Evolutionary conservation across 2,888 invertebrate species (phyloP), one percentile per base, ranked within the genome.

Genomic region (Nebria salina): DNA sequence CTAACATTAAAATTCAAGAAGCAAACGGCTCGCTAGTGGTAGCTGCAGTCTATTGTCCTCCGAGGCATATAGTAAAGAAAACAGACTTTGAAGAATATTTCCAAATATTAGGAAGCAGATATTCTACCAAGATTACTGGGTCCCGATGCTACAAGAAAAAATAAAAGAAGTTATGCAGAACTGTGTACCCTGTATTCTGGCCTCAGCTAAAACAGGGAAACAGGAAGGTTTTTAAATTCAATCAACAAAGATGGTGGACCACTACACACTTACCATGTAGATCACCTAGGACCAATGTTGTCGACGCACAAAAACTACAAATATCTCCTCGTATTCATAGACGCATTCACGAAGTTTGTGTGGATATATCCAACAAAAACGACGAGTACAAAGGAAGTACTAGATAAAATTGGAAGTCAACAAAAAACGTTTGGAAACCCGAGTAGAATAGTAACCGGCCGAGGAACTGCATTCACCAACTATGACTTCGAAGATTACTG

Each of bases 241-340:
- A 83, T 87, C 6, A 82, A 83, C 1, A 87, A 87, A 82, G 86
- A 85, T 11, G 84, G 84, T 8, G 41, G 54, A 1, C 87, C 86
- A 9, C 80, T 87, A 8, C 75, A 85, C 25, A 86, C 86, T 0
- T 85, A 85, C 64, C 87, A 87, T 78, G 77, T 86, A 5, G 87
- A 87, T 81, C 85, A 87, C 82, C 75, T 87, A 25, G 86, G 87
- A 34, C 87, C 87, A 11, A 13, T 68, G 64, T 75, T 72, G 11
- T 6, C 64, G 0, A 82, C 75, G 0, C 42, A 75, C 1, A 83
- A 83, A 42, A 41, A 54, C 11, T 82, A 83, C 20, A 82, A 82
- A 54, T 72, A 83, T 72, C 13, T 83, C 13, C 66, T 83, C 0
- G 83, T 83, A 0, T 34, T 83, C 11, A 26, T 79, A 7, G 78